Conservation (phyloP, 2,797 vertebrate species). For the Gallinago stenura region DNA sequence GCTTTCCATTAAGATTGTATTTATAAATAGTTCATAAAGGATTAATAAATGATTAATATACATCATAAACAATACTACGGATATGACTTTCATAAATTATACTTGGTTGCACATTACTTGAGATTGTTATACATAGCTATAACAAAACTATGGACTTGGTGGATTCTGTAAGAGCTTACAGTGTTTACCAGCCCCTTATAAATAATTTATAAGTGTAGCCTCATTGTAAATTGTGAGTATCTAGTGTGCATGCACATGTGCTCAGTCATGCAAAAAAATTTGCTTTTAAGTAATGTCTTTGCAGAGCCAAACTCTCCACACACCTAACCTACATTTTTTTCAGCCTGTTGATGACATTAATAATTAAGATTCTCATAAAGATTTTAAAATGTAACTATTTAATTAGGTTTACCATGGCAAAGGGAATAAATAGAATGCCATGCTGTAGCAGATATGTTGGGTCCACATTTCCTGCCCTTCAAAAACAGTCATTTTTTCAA, state of each 20-base stretch:
- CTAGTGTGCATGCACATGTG: conserved; percentile 4
- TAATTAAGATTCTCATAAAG: conserved; percentile 42
- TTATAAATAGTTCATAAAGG: conserved; percentile 58
- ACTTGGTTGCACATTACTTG: conserved; percentile 12
- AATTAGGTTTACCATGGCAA: neutral
- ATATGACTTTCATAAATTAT: conserved; percentile 47
- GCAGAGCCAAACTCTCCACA: conserved; percentile 20
- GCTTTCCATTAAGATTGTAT: neutral
- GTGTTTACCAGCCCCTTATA: conserved; percentile 25
- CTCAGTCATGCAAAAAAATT: conserved; percentile 38
- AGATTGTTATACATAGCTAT: neutral
- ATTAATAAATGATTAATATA: conserved; percentile 60
- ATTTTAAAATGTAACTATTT: conserved; percentile 53
- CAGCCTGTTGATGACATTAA: conserved; percentile 34
- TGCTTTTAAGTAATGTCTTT: conserved; percentile 44
- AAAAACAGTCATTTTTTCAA: neutral
- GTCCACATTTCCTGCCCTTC: neutral
- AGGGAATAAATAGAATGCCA: neutral
- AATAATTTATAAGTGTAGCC: conserved; percentile 43
- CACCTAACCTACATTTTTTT: conserved; percentile 46
- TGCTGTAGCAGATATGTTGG: neutral
- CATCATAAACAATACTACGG: conserved; percentile 14
- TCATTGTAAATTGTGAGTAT: conserved; percentile 55
- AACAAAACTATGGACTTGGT: conserved; percentile 31
- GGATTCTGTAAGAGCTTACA: conserved; percentile 35